These are phyloP conservation scores for Leucania comma DNA, from an alignment of 2,888 invertebrate genomes.

Conservation along the genomic window DNA sequence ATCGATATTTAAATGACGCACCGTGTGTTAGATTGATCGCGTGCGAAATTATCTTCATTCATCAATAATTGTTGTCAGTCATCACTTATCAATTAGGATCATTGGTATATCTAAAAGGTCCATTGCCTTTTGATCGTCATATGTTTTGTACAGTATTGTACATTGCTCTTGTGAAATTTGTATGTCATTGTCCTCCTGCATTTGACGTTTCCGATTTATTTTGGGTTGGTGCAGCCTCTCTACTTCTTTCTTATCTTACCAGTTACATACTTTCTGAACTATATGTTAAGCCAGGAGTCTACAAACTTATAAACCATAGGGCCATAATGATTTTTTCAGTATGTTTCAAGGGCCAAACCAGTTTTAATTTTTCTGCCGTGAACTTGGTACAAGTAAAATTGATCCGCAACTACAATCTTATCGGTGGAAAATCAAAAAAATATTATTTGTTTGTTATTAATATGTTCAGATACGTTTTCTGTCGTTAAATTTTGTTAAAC, in stretches of 20 bases:
- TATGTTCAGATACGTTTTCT: too few relatives aligned
- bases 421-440: too few relatives aligned
- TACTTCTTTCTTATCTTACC: not conserved
- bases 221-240: rapidly evolving
- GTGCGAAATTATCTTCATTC: constrained; percentile 45
- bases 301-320: too few relatives aligned
- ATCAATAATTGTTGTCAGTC: constrained; percentile 40
- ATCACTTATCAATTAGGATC: constrained; percentile 51
- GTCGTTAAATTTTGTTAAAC: not conserved
- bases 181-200: constrained; percentile 2
- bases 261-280: too few relatives aligned
- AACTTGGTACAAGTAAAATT: too few relatives aligned
- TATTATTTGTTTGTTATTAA: too few relatives aligned
- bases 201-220: not conserved
- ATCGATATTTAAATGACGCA: constrained; percentile 31
- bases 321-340: too few relatives aligned
- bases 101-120: constrained; percentile 33
- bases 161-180: too few relatives aligned
- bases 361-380: too few relatives aligned
- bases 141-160: constrained; percentile 4
- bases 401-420: too few relatives aligned
- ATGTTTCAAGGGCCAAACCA: too few relatives aligned
- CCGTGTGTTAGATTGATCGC: constrained; percentile 30
- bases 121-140: constrained; percentile 36
- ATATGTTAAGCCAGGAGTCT: too few relatives aligned